A percentile compares a stretch with the other conserved stretches of the same genome.
These are phyloP conservation scores for Xiphophorus couchianus DNA, from an alignment of 2,113 vertebrate genomes.

Conservation along the genomic window DNA sequence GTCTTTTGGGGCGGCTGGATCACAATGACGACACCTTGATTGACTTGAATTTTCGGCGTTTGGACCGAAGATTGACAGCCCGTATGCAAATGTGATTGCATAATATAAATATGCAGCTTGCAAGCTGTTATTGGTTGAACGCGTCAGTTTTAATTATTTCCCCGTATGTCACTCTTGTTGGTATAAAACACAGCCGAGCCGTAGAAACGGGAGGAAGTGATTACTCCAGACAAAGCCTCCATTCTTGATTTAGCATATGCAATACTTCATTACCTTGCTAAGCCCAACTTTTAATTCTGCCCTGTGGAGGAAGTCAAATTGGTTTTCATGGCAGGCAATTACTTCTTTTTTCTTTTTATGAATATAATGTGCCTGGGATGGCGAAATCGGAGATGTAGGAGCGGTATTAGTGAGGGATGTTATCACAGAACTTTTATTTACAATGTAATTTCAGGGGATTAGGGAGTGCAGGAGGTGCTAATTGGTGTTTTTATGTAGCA, in stretches of 20 bases:
- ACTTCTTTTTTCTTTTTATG: conserved; percentile 38
- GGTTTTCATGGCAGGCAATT: conserved; percentile 62
- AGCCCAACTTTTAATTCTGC: conserved; percentile 66
- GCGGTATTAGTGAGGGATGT: conserved; percentile 45
- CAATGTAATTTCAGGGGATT: conserved; percentile 49
- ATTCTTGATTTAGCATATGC: conserved; percentile 58
- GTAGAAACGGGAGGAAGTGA: conserved; percentile 57
- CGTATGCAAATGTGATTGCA: conserved; percentile 52
- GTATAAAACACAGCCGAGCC: conserved; percentile 60
- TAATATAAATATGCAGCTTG: conserved; percentile 59
- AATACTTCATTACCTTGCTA: conserved; percentile 69
- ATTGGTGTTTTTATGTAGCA: conserved; percentile 30
- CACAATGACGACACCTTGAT: conserved; percentile 48
- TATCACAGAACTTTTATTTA: conserved; percentile 62
- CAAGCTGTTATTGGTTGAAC: conserved; percentile 61
- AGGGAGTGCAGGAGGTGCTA: conserved; percentile 24
- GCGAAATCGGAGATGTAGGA: conserved; percentile 23
- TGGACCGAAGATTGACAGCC: conserved; percentile 61
- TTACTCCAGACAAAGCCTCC: conserved; percentile 71
- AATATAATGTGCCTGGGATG: conserved; percentile 57
- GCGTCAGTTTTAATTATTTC: conserved; percentile 70
- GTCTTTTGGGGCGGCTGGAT: conserved; percentile 27
- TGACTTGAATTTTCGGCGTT: conserved; percentile 46
- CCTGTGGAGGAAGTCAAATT: conserved; percentile 61
- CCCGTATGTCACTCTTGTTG: conserved; percentile 66